Conservation (phyloP, 2,888 invertebrate genomes). For the Ommatoiulus sabulosus region DNA sequence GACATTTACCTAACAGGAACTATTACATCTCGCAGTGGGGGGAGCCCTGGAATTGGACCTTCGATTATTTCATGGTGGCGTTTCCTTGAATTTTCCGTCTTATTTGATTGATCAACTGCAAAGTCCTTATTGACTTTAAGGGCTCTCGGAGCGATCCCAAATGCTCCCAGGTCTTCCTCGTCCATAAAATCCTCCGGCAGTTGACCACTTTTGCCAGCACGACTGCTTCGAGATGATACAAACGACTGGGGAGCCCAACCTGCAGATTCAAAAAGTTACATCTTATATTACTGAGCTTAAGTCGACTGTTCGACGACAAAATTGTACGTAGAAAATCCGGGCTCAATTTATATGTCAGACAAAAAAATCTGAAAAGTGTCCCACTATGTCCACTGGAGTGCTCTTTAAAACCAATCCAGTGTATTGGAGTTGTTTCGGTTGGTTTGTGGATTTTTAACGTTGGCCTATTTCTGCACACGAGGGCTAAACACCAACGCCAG, state of each 20-base stretch:
- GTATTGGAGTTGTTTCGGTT: too few species aligned
- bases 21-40: conserved; percentile 78
- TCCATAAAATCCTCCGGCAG: conserved; percentile 98
- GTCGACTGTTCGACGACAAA: too few species aligned
- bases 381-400: not conserved
- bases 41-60: conserved; percentile 74
- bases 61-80: conserved; percentile 64
- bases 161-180: conserved; percentile 93
- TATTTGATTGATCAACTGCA: conserved; percentile 60
- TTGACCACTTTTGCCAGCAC: conserved; percentile 73
- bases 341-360: too few species aligned
- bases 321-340: too few species aligned
- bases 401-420: too few species aligned
- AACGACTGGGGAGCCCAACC: conserved; percentile 91
- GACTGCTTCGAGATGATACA: conserved; percentile 85
- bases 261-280: conserved; percentile 67
- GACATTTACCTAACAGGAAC: conserved; percentile 73
- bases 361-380: not conserved
- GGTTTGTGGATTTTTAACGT: too few species aligned
- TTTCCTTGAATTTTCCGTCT: conserved; percentile 49
- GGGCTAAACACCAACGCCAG: too few species aligned
- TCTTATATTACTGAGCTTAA: too few species aligned
- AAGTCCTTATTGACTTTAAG: conserved; percentile 86
- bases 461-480: too few species aligned
- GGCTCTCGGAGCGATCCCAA: conserved; percentile 92